phyloP scores from a whole-genome alignment of 2,113 vertebrate genomes.

The Lepus americanus region DNA sequence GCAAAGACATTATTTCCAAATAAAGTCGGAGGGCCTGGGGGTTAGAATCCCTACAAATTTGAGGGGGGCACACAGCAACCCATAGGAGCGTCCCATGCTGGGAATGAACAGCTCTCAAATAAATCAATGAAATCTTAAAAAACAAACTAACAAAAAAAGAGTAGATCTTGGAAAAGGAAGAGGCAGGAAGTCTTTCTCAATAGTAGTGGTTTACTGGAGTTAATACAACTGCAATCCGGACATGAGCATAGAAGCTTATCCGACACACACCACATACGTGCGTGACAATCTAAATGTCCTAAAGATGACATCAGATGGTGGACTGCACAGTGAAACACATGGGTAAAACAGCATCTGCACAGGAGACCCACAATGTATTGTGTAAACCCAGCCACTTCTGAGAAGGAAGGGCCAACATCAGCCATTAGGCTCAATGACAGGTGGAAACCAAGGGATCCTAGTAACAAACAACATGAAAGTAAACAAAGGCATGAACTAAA shows the following conservation, averaged over 20 bases:
- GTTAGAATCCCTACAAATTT: background rate
- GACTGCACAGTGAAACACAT: background rate
- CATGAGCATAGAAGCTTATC: background rate
- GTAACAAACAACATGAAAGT: background rate
- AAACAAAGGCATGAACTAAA: background rate
- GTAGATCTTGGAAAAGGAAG: background rate
- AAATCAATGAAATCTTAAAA: too few species aligned
- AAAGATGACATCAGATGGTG: background rate
- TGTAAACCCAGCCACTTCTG: background rate
- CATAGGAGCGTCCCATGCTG: accelerated
- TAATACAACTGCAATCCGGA: background rate
- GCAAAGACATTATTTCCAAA: background rate
- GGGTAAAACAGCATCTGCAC: background rate
- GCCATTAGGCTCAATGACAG: background rate
- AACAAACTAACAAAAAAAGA: too few species aligned
- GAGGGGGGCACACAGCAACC: background rate
- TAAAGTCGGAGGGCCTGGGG: background rate
- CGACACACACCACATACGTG: background rate
- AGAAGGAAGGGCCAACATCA: background rate
- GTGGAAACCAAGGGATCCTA: background rate
- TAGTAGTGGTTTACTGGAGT: background rate
- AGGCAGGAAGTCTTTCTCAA: background rate
- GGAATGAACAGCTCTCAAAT: background rate
- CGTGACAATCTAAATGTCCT: background rate
- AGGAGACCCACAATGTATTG: background rate